Evolutionary conservation across 2,888 invertebrate genomes (phyloP).

Genomic region (Andricus curvator): DNA sequence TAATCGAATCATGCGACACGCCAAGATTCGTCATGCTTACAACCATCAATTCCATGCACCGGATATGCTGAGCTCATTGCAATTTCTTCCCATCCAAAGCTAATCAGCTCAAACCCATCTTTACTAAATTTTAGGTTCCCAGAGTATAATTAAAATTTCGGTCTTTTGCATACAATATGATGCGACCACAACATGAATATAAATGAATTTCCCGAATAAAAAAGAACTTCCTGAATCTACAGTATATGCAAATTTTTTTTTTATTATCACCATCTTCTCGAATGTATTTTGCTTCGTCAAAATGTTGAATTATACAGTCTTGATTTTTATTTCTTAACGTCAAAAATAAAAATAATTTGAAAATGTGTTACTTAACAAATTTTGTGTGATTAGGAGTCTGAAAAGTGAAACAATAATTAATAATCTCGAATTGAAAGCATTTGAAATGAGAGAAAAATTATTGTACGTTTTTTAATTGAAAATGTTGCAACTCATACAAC

Average conservation of each 20-base stretch:
- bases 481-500: too few species aligned
- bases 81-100: not conserved
- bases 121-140: not conserved
- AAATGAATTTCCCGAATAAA: not conserved
- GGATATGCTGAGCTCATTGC: not conserved
- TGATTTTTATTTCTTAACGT: too few species aligned
- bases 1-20: conserved; percentile 64
- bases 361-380: too few species aligned
- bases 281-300: not conserved
- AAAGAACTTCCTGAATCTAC: not conserved
- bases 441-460: too few species aligned
- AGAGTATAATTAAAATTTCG: not conserved
- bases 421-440: too few species aligned
- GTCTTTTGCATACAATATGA: conserved; percentile 1
- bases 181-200: not conserved
- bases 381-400: too few species aligned
- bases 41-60: not conserved
- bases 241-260: not conserved
- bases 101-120: not conserved
- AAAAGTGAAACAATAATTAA: too few species aligned
- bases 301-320: too few species aligned
- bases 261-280: not conserved
- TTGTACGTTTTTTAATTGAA: too few species aligned
- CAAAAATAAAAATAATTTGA: too few species aligned
- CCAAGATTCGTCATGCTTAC: conserved; percentile 66